Evolutionary conservation across 2,888 invertebrate species (phyloP).

Genomic region (Lepidocyrtinus sp.): DNA sequence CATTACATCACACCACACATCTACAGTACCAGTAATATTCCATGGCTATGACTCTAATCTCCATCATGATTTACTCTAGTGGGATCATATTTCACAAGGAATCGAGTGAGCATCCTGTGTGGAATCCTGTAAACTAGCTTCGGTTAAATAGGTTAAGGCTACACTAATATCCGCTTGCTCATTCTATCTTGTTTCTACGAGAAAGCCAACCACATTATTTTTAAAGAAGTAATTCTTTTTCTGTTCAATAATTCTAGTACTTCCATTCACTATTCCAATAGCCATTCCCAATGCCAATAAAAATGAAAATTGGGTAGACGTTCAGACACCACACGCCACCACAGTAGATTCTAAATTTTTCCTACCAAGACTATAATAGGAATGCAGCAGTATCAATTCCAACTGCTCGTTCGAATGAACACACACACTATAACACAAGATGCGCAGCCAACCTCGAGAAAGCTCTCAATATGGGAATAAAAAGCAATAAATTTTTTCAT

Average conservation of each 20-base stretch:
- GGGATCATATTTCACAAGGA: neutral
- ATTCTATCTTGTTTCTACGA: neutral
- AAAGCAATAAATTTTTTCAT: constrained; percentile 1
- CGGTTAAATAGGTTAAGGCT: neutral
- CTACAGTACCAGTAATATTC: neutral
- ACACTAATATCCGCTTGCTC: neutral
- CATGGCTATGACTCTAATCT: neutral
- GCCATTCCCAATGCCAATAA: constrained; percentile 29
- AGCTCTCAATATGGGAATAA: neutral
- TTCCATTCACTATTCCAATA: neutral
- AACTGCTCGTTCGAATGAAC: no score
- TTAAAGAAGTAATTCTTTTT: constrained; percentile 15
- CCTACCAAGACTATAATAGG: neutral
- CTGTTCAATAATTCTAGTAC: constrained; percentile 18
- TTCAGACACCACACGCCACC: neutral
- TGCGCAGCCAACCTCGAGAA: neutral
- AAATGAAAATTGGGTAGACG: constrained; percentile 19
- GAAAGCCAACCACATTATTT: neutral
- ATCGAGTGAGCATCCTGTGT: neutral
- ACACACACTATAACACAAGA: neutral
- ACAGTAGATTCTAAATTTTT: neutral
- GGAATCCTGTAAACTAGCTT: neutral
- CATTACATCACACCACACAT: neutral
- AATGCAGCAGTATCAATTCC: neutral
- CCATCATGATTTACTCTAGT: neutral